Evolutionary conservation across 2,113 vertebrate species (phyloP).

Genomic region (Thunnus thynnus): DNA sequence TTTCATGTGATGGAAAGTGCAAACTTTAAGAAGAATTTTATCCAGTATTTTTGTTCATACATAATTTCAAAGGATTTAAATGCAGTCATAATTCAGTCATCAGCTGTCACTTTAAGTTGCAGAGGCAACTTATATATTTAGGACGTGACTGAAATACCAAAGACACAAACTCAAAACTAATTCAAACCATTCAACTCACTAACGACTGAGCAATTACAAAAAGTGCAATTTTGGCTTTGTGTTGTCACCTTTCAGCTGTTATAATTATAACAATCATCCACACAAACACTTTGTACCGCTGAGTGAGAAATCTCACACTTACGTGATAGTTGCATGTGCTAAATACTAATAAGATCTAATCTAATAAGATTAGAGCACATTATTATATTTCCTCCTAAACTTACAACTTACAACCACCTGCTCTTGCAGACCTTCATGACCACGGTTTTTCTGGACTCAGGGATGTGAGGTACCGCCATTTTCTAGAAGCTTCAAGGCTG

Average conservation of each 20-base stretch:
- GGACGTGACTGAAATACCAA: neutral
- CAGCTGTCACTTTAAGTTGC: too few relatives aligned
- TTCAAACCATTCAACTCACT: neutral
- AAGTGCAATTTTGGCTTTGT: constrained; percentile 12
- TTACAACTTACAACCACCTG: constrained; percentile 19
- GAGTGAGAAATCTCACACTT: neutral
- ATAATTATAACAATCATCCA: too few relatives aligned
- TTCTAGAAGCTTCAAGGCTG: constrained; percentile 80
- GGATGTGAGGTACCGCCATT: constrained; percentile 85
- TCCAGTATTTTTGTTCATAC: neutral
- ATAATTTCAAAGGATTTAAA: too few relatives aligned
- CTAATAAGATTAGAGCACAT: neutral
- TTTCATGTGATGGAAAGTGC: neutral
- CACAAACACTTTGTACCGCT: neutral
- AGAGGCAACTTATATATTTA: too few relatives aligned
- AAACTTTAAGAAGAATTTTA: neutral
- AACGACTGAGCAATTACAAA: neutral
- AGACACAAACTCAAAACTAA: neutral
- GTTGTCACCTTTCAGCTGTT: neutral
- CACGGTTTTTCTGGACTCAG: constrained; percentile 84
- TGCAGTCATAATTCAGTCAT: too few relatives aligned
- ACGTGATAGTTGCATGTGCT: neutral
- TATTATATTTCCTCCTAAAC: neutral
- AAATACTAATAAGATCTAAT: neutral
- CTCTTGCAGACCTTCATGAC: constrained; percentile 84